Conservation (phyloP, 2,113 vertebrate species). For the Oenanthe melanoleuca region DNA sequence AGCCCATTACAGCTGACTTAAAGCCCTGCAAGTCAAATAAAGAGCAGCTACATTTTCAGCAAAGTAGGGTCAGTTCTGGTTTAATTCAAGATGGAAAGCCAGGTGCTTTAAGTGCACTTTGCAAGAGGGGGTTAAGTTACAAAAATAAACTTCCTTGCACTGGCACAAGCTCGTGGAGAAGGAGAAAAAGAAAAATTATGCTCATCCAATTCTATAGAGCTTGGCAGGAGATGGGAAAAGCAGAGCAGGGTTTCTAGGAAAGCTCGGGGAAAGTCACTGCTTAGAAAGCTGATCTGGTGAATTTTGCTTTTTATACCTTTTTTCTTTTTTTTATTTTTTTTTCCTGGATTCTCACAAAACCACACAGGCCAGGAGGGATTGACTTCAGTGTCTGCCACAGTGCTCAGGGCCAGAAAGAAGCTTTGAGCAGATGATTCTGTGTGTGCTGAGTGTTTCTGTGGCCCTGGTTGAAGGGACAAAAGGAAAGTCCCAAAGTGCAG, state of each 20-base stretch:
- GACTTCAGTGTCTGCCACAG: background rate
- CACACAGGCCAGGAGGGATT: conserved; percentile 29
- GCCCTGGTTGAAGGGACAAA: background rate
- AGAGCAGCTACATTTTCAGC: conserved; percentile 22
- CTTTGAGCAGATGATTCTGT: background rate
- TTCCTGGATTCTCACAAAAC: conserved; percentile 33
- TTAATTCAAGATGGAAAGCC: conserved; percentile 24
- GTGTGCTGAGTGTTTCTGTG: background rate
- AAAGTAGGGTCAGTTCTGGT: background rate
- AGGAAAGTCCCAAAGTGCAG: background rate
- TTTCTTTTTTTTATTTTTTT: background rate
- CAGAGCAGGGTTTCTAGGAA: conserved; percentile 66
- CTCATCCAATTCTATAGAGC: conserved; percentile 54
- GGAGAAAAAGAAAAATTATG: conserved; percentile 1
- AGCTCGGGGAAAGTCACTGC: conserved; percentile 23
- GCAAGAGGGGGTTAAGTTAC: conserved; percentile 61
- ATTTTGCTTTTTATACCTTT: background rate
- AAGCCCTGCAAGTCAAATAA: background rate
- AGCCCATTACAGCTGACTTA: background rate
- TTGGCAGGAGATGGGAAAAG: conserved; percentile 65
- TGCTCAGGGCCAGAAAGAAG: background rate
- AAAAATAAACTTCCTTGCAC: conserved; percentile 31
- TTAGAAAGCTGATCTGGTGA: conserved; percentile 61
- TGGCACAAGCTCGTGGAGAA: background rate
- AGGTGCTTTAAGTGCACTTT: conserved; percentile 46